These are phyloP conservation scores for Periophthalmus magnuspinnatus DNA, from an alignment of 2,797 vertebrate species.

Conservation along the genomic window DNA sequence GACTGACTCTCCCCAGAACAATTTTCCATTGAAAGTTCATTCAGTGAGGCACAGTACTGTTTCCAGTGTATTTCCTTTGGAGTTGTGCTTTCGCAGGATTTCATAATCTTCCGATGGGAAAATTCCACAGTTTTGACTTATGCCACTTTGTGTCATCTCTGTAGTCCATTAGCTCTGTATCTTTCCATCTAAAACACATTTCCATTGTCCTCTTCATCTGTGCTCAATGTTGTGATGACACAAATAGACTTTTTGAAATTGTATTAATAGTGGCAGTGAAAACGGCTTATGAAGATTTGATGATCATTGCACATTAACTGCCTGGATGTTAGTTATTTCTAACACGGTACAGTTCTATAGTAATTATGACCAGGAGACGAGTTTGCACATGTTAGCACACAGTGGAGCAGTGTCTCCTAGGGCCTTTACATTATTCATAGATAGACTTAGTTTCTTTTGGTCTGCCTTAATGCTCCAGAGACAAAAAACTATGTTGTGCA, in stretches of 20 bases:
- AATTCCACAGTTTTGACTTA: too few species aligned
- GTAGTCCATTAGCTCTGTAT: not conserved
- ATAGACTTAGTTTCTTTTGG: slow-evolving; percentile 28
- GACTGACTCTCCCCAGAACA: not conserved
- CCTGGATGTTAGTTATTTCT: not conserved
- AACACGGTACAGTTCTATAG: not conserved
- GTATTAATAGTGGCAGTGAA: not conserved
- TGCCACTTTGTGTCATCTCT: not conserved
- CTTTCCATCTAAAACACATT: slow-evolving; percentile 8
- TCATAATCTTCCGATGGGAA: too few species aligned
- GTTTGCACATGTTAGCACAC: slow-evolving; percentile 24
- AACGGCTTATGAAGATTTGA: not conserved
- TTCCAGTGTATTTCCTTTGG: too few species aligned
- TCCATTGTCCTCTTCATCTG: slow-evolving; percentile 15
- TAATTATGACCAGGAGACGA: slow-evolving; percentile 19
- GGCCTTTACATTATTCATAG: slow-evolving; percentile 51
- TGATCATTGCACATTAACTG: not conserved
- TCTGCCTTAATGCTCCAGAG: slow-evolving; percentile 21
- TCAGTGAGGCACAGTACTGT: not conserved
- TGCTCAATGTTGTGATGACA: slow-evolving; percentile 11
- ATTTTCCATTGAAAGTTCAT: not conserved
- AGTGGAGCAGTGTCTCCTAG: slow-evolving; percentile 19
- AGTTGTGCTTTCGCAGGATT: too few species aligned
- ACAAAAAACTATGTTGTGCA: slow-evolving; percentile 14
- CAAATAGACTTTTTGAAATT: not conserved